These are phyloP conservation scores for Listronotus oregonensis DNA, from an alignment of 1,140 invertebrate genomes.

Conservation along the genomic window DNA sequence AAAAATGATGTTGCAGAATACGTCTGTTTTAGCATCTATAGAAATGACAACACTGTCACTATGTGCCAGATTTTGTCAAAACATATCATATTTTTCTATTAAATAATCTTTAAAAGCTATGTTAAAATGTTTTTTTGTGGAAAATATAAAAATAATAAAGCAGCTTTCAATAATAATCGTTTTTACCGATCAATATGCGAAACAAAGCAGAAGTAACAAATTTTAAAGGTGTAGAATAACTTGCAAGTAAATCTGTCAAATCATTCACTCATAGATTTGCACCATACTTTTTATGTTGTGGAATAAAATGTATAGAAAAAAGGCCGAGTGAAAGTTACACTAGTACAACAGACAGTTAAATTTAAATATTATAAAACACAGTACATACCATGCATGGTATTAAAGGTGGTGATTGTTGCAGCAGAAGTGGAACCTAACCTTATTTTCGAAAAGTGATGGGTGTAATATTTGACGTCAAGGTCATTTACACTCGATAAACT, in stretches of 20 bases:
- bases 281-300: not conserved
- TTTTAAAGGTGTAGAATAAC: slow-evolving; percentile 18
- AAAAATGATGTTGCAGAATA: too few species aligned
- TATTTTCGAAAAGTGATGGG: slow-evolving; percentile 53
- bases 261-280: slow-evolving; percentile 24
- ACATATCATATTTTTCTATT: not conserved
- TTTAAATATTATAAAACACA: slow-evolving; percentile 40
- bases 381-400: slow-evolving; percentile 52
- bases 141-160: not conserved
- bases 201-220: slow-evolving; percentile 2
- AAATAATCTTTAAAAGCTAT: not conserved
- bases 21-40: too few species aligned
- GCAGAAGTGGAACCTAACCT: slow-evolving; percentile 51
- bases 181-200: slow-evolving; percentile 20
- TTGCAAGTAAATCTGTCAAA: slow-evolving; percentile 31
- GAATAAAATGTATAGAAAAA: too few species aligned
- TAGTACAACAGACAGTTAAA: slow-evolving; percentile 26
- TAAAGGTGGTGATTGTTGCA: slow-evolving; percentile 51
- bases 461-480: slow-evolving; percentile 53
- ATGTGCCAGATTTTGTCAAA: too few species aligned
- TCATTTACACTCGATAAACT: slow-evolving; percentile 46
- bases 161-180: not conserved
- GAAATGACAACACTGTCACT: too few species aligned
- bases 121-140: not conserved
- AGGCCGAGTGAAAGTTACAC: slow-evolving; percentile 24